Conservation (phyloP, 2,888 invertebrate species). For the Automeris io region DNA sequence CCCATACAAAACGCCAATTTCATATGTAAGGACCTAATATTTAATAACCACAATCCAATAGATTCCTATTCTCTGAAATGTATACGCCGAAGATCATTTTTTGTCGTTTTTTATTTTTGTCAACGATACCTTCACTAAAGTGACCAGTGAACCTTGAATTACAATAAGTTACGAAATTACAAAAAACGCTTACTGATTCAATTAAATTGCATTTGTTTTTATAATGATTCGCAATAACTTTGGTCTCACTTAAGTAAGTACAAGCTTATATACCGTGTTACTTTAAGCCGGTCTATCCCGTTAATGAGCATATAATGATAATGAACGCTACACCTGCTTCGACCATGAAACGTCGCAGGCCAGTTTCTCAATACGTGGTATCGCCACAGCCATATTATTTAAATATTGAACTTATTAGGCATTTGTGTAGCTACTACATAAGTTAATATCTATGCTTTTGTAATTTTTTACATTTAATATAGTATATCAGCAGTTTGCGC, state of each 20-base stretch:
- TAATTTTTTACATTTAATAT: too few relatives aligned
- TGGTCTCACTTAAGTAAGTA: conserved; percentile 37
- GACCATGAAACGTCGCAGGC: conserved; percentile 23
- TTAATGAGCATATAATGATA: conserved; percentile 64
- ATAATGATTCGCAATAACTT: conserved; percentile 19
- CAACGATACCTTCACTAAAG: conserved; percentile 47
- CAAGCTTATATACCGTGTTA: conserved; percentile 30
- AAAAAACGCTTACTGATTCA: conserved; percentile 32
- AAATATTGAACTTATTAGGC: too few relatives aligned
- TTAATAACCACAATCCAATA: neutral
- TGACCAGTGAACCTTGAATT: conserved; percentile 48
- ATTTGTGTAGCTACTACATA: neutral
- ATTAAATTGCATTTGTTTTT: conserved; percentile 21
- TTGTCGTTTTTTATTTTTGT: conserved; percentile 32
- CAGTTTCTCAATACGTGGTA: conserved; percentile 2
- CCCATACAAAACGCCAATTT: too few relatives aligned
- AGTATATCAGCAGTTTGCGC: too few relatives aligned
- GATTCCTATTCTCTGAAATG: conserved; percentile 25
- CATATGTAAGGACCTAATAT: too few relatives aligned
- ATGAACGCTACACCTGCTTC: conserved; percentile 52
- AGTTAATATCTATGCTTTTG: too few relatives aligned
- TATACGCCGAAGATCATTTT: conserved; percentile 35
- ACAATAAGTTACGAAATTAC: conserved; percentile 39
- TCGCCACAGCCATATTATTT: neutral
- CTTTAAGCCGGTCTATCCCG: conserved; percentile 43